phyloP scores from a whole-genome alignment of 2,113 vertebrate genomes.

The Candoia aspera region DNA sequence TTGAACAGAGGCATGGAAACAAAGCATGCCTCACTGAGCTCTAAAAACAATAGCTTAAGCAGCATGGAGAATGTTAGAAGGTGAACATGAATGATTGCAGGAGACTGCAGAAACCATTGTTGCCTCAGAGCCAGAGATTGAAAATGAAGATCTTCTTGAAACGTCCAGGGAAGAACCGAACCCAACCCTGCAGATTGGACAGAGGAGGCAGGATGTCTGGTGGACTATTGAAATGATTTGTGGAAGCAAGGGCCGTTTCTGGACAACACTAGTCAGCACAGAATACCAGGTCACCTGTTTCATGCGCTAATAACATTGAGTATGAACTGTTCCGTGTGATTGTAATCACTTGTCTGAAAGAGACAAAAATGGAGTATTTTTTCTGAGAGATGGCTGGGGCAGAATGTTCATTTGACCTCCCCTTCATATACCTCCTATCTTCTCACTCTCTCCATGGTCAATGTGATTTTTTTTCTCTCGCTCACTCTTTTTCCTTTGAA shows the following conservation, averaged over 20 bases:
- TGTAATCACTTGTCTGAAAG: not conserved
- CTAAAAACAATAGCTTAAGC: not conserved
- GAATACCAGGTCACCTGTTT: not conserved
- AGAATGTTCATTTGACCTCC: not conserved
- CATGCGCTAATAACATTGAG: not conserved
- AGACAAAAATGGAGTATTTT: not conserved
- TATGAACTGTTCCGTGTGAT: not conserved
- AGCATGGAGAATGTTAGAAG: not conserved
- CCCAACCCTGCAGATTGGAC: slow-evolving; percentile 82
- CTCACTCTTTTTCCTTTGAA: not conserved
- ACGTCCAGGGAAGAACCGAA: slow-evolving; percentile 88
- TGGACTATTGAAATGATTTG: not conserved
- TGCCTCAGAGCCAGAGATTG: slow-evolving; percentile 89
- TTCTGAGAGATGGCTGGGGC: not conserved
- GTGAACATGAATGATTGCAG: slow-evolving; percentile 19
- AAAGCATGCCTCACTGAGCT: not conserved
- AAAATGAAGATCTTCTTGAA: slow-evolving; percentile 93
- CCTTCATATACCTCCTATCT: not conserved
- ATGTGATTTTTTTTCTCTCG: not conserved
- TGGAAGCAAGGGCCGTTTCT: not conserved
- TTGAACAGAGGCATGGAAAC: not conserved
- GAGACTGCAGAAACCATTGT: slow-evolving; percentile 68
- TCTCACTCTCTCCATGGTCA: not conserved
- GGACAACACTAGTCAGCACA: not conserved
- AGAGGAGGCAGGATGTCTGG: not conserved